Percentiles rank a stretch among this genome's conserved stretches.
phyloP scores from a whole-genome alignment of 1,140 invertebrate species.

The Hesperophylax magnus region DNA sequence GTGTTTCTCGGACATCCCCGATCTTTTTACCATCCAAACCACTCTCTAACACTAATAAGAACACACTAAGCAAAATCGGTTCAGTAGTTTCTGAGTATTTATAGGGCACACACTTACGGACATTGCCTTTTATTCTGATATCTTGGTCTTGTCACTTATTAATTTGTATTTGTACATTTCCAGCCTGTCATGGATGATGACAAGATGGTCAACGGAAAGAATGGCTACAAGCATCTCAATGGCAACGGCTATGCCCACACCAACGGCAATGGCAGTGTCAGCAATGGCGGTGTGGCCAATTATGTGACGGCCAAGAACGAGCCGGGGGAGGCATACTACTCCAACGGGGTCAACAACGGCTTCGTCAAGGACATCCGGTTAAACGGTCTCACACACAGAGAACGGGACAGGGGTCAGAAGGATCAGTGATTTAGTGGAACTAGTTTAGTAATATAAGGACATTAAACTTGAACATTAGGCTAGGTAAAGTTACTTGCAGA shows the following conservation, averaged over 20 bases:
- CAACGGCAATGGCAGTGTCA: slow-evolving; percentile 41
- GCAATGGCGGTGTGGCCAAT: slow-evolving; percentile 61
- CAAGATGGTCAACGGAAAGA: slow-evolving; percentile 62
- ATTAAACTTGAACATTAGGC: slow-evolving; percentile 42
- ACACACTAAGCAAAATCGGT: too few relatives aligned
- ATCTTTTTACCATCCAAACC: too few relatives aligned
- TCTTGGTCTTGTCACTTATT: too few relatives aligned
- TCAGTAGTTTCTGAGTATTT: too few relatives aligned
- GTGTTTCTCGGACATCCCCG: too few relatives aligned
- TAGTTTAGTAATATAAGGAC: slow-evolving; percentile 47
- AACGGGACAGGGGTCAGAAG: slow-evolving; percentile 51
- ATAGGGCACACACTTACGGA: too few relatives aligned
- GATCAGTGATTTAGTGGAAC: slow-evolving; percentile 55
- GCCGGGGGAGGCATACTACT: slow-evolving; percentile 76
- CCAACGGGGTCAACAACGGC: slow-evolving; percentile 77
- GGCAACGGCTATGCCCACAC: slow-evolving; percentile 56
- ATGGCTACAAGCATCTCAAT: slow-evolving; percentile 66
- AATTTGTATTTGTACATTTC: slow-evolving; percentile 40
- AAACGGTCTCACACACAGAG: slow-evolving; percentile 55
- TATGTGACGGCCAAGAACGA: slow-evolving; percentile 75
- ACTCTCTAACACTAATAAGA: too few relatives aligned
- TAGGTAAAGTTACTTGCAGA: slow-evolving; percentile 33
- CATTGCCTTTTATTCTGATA: too few relatives aligned
- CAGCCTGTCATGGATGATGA: slow-evolving; percentile 72
- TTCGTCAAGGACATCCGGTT: slow-evolving; percentile 67